Base-by-base conservation (phyloP, 2,797 vertebrate genomes). In the Apogon talboti region DNA sequence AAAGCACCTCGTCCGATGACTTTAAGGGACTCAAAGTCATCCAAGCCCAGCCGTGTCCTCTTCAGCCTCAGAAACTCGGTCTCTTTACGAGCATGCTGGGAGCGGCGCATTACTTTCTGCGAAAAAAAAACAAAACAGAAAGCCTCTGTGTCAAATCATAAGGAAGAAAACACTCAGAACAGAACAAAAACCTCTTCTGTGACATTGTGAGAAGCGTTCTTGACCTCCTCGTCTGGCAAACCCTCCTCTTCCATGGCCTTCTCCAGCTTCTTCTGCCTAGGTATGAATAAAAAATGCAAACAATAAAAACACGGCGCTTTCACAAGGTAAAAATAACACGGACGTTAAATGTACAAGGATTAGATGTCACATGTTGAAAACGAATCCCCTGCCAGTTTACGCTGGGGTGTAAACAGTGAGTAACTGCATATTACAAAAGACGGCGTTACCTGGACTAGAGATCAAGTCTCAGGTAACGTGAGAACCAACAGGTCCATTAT, bases 191-290 rank as follows among this genome's bases (percentile, higher is more conserved):
- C 7, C 2, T 41, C 5, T 45, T 19, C 2, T 49, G 8, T 6
- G 33, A 42, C 1, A 15, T 10, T 28, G 21, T 16, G 19, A 55
- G 18, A 38, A 37, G 9, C 0, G 0, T 0, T 2, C 42, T 28
- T 78, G 90, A 99, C 98, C 94, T 99, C 98, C 76, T 99, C 97
- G 18, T 98, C 97, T 43, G 93, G 95, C 41, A 99, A 89, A 21
- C 98, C 98, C 86, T 99, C 98, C n/a, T 99, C 96, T 28, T 99
- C 96, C 98, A 99, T 99, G 67, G 94, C 97, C 71, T 98, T 96
- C 91, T 99, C 98, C 65, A 99, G 91, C 82, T 99, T 98, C 91
- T 98, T 99, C 90, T 99, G 98, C 91, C 98, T 99, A 48, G 6
- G 6, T 70, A 59, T 52, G 2, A 12, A 42, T 50, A 61, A 38